These are phyloP conservation scores for Pteronotus mesoamericanus DNA, from an alignment of 2,797 vertebrate genomes.

Conservation along the genomic window DNA sequence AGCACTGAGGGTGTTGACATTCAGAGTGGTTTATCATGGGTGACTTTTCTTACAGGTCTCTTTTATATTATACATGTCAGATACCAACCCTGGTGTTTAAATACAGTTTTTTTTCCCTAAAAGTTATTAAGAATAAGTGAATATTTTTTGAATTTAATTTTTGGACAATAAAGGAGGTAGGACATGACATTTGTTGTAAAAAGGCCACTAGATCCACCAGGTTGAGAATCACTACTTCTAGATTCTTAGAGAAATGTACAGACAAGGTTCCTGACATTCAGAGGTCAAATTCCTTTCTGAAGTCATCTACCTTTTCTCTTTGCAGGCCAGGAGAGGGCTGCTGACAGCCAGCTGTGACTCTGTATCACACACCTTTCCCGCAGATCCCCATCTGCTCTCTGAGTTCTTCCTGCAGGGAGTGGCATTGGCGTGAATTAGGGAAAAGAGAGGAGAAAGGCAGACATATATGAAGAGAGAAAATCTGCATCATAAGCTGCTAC, in stretches of 20 bases:
- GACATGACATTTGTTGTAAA: background rate
- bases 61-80: background rate
- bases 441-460: background rate
- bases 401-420: background rate
- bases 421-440: background rate
- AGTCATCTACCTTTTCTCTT: background rate
- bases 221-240: background rate
- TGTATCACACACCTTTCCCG: background rate
- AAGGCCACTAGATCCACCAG: background rate
- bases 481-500: background rate
- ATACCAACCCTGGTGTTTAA: background rate
- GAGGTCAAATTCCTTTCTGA: background rate
- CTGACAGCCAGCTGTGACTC: background rate
- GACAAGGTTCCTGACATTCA: background rate
- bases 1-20: background rate
- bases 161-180: background rate
- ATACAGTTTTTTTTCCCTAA: background rate
- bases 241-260: constrained; percentile 6
- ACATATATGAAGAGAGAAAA: background rate
- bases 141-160: background rate
- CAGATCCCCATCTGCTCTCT: background rate
- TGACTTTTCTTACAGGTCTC: background rate
- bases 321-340: background rate
- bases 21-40: background rate
- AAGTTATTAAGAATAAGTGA: background rate